Conservation (phyloP, 2,888 invertebrate species). For the Drosophila melanosoma region DNA sequence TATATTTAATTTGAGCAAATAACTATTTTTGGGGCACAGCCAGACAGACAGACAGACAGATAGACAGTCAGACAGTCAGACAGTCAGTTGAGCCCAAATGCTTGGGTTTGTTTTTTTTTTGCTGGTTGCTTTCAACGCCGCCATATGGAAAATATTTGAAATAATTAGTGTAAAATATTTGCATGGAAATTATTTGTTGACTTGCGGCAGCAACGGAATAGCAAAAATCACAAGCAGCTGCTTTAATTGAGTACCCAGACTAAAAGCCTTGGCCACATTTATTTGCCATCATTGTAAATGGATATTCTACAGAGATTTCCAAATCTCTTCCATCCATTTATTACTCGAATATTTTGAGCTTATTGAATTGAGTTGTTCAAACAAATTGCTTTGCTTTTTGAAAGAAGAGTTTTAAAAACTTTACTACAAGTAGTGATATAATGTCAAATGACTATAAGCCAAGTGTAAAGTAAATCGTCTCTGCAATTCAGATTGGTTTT, state of each 20-base stretch:
- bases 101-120: slow-evolving; percentile 45
- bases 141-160: slow-evolving; percentile 76
- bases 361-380: background rate
- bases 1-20: slow-evolving; percentile 79
- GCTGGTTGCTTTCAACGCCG: slow-evolving; percentile 40
- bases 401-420: background rate
- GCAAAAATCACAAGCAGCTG: slow-evolving; percentile 43
- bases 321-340: too few relatives aligned
- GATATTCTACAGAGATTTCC: background rate
- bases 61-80: slow-evolving; percentile 20
- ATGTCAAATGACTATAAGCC: background rate
- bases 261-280: slow-evolving; percentile 3
- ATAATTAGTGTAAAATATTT: slow-evolving; percentile 81
- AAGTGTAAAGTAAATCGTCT: slow-evolving; percentile 2
- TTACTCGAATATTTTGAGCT: background rate
- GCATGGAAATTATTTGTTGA: slow-evolving; percentile 78
- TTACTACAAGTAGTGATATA: background rate
- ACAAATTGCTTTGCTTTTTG: background rate
- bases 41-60: slow-evolving; percentile 40
- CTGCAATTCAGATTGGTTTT: slow-evolving; percentile 4
- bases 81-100: slow-evolving; percentile 13
- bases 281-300: slow-evolving; percentile 17
- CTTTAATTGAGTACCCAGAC: slow-evolving; percentile 49
- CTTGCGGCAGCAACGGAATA: slow-evolving; percentile 58
- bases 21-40: slow-evolving; percentile 74